Base-by-base conservation (phyloP, 2,797 vertebrate genomes). In the Anabas testudineus region DNA sequence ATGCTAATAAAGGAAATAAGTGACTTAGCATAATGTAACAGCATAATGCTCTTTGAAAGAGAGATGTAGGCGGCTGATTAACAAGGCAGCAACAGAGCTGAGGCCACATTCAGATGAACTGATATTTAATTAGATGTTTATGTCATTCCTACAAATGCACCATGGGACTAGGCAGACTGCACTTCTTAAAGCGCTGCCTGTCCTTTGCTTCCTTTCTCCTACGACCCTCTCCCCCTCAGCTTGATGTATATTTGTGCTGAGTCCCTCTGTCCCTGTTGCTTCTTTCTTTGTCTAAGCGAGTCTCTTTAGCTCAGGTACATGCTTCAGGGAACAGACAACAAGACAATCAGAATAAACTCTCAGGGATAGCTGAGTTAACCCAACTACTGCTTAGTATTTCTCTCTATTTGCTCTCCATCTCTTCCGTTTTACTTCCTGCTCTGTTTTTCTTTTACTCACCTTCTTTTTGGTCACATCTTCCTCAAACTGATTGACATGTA, bases 181-280 rank as follows among this genome's bases (percentile, higher is more conserved):
- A 70, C 43, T 63, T 55, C 43, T 63, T 48, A 28, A n/a, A 74
- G 55, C 10, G 10, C 22, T 37, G 51, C 56, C 22, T 72, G 59
- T 61, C 69, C 64, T 73, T 14, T 43, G 28, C 59, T 51, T 71
- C 39, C 69, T 32, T 14, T 39, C 41, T 16, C 19, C 14, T 13
- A 37, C n/a, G 19, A n/a, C 58, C 18, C 55, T 36, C 30, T 63
- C 43, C 66, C 64, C 60, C 52, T 74, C 61, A 64, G 65, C 53
- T 82, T 84, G 87, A 89, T 76, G 85, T 78, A 84, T 84, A 89
- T 90, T 81, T 87, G 79, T 53, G 65, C 73, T 48, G 80, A 89
- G 80, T 78, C 67, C 63, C 68, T 71, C 63, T 76, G 58, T 88
- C 74, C 69, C 71, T 49, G 61, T 63, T 83, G 75, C 71, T 73